Evolutionary conservation across 1,140 invertebrate genomes (phyloP).

Genomic region (Melipona quadrifasciata): DNA sequence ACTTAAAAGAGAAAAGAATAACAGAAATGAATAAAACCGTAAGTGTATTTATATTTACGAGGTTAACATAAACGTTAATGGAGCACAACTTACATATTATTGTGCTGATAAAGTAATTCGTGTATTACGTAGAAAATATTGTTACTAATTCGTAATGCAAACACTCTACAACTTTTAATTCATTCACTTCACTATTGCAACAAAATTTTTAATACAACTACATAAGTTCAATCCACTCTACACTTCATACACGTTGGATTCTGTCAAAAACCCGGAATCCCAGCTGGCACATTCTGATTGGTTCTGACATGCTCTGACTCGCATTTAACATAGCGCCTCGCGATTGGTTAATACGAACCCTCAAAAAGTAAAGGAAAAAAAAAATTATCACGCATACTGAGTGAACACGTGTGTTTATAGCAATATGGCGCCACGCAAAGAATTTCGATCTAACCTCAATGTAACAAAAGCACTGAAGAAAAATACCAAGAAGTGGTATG

Average conservation of each 20-base stretch:
- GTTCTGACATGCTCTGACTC: constrained; percentile 44
- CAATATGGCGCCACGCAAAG: constrained; percentile 71
- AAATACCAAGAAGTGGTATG: constrained; percentile 58
- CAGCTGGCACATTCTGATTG: constrained; percentile 78
- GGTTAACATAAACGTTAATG: constrained; percentile 42
- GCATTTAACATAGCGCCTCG: background rate
- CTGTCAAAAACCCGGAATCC: constrained; percentile 78
- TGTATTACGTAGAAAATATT: constrained; percentile 30
- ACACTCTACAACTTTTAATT: constrained; percentile 42
- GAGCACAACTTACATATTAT: constrained; percentile 15
- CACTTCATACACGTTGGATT: constrained; percentile 78
- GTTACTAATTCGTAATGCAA: background rate
- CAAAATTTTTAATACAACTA: constrained; percentile 34
- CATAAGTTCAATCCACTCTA: constrained; percentile 47
- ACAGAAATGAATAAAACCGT: background rate
- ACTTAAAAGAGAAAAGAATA: background rate
- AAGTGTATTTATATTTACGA: constrained; percentile 30
- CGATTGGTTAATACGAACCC: constrained; percentile 19
- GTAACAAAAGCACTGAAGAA: constrained; percentile 56
- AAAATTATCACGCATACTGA: background rate
- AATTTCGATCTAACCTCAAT: constrained; percentile 64
- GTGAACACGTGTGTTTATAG: background rate
- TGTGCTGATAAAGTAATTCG: constrained; percentile 10
- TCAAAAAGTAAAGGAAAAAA: background rate
- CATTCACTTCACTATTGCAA: constrained; percentile 45